Conservation (phyloP, 2,113 vertebrate genomes). For the Elgaria multicarinata region DNA sequence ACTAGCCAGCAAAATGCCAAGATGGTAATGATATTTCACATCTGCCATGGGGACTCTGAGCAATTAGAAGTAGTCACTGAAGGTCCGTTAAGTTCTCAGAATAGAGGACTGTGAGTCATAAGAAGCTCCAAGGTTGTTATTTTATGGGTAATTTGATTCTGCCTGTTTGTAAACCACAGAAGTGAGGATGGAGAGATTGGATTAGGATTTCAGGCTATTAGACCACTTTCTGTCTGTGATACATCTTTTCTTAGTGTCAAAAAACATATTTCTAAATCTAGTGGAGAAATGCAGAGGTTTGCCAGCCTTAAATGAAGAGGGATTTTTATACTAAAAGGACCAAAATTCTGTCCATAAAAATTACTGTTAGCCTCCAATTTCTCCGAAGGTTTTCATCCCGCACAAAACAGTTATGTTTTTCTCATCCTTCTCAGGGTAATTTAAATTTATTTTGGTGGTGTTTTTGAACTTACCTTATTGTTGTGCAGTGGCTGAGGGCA, state of each 20-base stretch:
- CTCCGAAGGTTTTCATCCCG: no score
- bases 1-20: not conserved
- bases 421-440: no score
- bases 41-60: not conserved
- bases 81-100: not conserved
- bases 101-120: not conserved
- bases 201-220: not conserved
- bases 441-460: no score
- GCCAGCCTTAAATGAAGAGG: not conserved
- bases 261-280: not conserved
- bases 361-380: not conserved
- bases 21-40: not conserved
- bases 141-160: not conserved
- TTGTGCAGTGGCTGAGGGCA: no score
- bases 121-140: not conserved
- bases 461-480: no score
- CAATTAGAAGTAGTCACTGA: not conserved
- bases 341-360: not conserved
- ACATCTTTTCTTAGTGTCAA: not conserved
- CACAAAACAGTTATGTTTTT: no score
- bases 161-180: not conserved
- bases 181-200: not conserved
- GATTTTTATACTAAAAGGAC: not conserved
- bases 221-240: not conserved
- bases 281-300: not conserved